Conservation (phyloP, 2,888 invertebrate species). For the Diaprepes abbreviatus region DNA sequence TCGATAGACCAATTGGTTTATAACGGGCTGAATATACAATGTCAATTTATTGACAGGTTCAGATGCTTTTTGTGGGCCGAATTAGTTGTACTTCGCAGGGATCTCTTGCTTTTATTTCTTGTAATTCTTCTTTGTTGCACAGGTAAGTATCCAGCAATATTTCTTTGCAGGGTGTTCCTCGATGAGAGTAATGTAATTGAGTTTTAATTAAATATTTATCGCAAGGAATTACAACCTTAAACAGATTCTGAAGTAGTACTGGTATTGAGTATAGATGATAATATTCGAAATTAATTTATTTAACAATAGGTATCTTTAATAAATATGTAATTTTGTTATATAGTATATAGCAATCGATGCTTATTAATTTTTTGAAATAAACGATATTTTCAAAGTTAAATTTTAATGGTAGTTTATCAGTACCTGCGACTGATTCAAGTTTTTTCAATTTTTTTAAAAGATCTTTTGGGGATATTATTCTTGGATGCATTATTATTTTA, state of each 20-base stretch:
- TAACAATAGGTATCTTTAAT: background rate
- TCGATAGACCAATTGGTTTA: background rate
- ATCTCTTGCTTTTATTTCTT: background rate
- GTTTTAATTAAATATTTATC: slow-evolving; percentile 8
- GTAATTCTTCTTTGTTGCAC: background rate
- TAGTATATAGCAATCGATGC: background rate
- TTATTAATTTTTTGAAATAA: background rate
- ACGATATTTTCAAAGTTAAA: background rate
- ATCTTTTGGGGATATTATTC: background rate
- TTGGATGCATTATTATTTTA: background rate
- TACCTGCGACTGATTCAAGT: background rate
- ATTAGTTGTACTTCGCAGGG: background rate
- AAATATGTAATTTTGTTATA: slow-evolving; percentile 1
- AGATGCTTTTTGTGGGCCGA: background rate
- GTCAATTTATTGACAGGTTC: background rate
- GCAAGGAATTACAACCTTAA: slow-evolving; percentile 1
- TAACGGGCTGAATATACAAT: background rate
- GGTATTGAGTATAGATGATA: slow-evolving; percentile 11
- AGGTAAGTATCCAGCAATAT: background rate
- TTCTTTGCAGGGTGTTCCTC: background rate
- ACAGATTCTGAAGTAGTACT: background rate
- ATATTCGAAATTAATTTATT: background rate
- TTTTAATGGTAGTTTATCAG: background rate
- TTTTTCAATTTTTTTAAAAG: background rate
- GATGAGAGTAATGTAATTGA: background rate